Evolutionary conservation across 1,140 invertebrate species (phyloP).

Genomic region (Caligus rogercresseyi): DNA sequence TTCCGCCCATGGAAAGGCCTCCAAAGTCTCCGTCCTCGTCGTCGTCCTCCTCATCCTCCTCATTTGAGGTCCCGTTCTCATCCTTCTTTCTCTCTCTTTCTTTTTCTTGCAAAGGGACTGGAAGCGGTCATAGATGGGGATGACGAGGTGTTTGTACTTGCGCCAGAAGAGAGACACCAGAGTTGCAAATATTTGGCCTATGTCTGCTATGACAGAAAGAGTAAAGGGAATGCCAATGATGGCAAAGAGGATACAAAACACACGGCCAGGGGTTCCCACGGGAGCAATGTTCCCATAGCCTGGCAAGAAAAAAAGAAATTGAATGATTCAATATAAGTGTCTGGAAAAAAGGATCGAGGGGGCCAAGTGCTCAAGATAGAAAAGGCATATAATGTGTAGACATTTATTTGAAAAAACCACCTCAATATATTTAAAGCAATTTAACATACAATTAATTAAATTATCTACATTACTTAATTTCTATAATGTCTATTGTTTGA

Average conservation of each 20-base stretch:
- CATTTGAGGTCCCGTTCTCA: too few species aligned
- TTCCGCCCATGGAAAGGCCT: background rate
- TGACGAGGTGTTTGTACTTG: conserved; percentile 15
- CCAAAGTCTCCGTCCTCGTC: background rate
- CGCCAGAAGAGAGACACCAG: conserved; percentile 35
- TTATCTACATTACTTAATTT: too few species aligned
- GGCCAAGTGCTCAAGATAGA: too few species aligned
- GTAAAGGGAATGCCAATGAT: conserved; percentile 81
- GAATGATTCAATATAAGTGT: too few species aligned
- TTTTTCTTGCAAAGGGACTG: conserved; percentile 7
- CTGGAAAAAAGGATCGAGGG: too few species aligned
- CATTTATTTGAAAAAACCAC: too few species aligned
- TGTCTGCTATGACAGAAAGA: conserved; percentile 75
- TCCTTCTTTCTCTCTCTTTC: background rate
- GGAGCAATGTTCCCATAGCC: conserved; percentile 92
- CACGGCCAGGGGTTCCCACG: conserved; percentile 56
- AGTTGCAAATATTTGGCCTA: conserved; percentile 66
- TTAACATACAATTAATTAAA: too few species aligned
- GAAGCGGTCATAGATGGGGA: conserved; percentile 17
- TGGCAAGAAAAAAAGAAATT: conserved; percentile 32
- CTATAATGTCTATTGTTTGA: too few species aligned
- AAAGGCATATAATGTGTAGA: too few species aligned
- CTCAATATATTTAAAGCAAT: too few species aligned
- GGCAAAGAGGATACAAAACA: conserved; percentile 81
- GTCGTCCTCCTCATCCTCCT: background rate